phyloP scores from a whole-genome alignment of 2,113 vertebrate genomes.

The Steatornis caripensis region DNA sequence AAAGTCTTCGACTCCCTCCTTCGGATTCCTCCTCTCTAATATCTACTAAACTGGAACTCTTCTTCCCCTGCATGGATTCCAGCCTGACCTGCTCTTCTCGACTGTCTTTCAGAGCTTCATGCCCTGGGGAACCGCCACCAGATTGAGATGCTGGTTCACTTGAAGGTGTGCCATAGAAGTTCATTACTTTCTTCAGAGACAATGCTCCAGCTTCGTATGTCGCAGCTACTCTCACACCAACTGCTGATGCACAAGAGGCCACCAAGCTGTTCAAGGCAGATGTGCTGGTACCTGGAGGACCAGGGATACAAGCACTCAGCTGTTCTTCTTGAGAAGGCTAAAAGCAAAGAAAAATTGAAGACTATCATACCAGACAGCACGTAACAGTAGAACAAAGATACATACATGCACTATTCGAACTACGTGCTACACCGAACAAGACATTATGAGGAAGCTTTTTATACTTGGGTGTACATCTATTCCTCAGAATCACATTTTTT shows the following conservation, averaged over 20 bases:
- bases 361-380: not conserved
- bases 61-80: conserved; percentile 91
- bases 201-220: conserved; percentile 89
- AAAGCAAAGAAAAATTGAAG: conserved; percentile 36
- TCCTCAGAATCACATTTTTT: not conserved
- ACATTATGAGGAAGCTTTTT: not conserved
- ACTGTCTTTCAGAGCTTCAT: conserved; percentile 71
- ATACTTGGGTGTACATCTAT: not conserved
- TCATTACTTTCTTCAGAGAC: conserved; percentile 95
- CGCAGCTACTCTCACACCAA: conserved; percentile 91
- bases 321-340: conserved; percentile 73
- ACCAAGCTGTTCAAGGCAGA: conserved; percentile 91
- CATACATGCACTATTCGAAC: not conserved
- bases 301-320: conserved; percentile 59
- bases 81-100: conserved; percentile 81
- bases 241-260: conserved; percentile 90
- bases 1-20: conserved; percentile 87
- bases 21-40: conserved; percentile 92
- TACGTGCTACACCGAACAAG: not conserved
- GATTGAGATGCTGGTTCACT: conserved; percentile 43
- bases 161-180: conserved; percentile 78
- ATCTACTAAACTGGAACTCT: conserved; percentile 95
- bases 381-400: not conserved
- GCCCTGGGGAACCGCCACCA: conserved; percentile 22
- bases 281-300: conserved; percentile 71